A percentile compares a stretch with the other conserved stretches of the same genome.
Conservation (phyloP, 2,113 vertebrate genomes). For the Tylochromis polylepis region DNA sequence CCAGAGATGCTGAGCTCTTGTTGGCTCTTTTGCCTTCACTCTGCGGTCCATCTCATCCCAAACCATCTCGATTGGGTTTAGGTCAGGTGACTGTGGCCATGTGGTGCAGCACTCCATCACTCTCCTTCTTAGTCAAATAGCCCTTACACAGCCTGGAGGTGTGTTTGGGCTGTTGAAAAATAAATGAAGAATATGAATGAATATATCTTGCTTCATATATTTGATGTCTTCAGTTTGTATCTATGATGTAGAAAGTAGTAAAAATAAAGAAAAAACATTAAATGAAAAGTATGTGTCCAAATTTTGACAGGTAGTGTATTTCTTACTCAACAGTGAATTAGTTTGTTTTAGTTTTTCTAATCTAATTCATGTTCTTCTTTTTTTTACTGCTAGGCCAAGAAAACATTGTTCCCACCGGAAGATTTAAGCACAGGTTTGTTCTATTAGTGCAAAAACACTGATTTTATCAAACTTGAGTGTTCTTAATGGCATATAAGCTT, state of each 20-base stretch:
- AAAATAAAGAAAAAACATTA: not conserved
- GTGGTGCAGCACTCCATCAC: rapidly evolving
- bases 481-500: not conserved
- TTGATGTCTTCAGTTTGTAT: not conserved
- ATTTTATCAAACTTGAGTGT: not conserved
- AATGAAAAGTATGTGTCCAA: not conserved
- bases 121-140: not conserved
- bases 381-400: slow-evolving; percentile 18
- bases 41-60: no score
- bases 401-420: not conserved
- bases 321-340: not conserved
- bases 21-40: no score
- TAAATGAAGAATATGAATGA: no score
- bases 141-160: not conserved
- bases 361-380: not conserved
- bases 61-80: rapidly evolving
- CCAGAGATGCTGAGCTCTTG: no score
- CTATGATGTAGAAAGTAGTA: not conserved
- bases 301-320: rapidly evolving
- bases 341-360: not conserved
- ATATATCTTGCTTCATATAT: not conserved
- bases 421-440: slow-evolving; percentile 11
- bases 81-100: not conserved
- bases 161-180: not conserved
- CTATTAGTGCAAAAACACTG: not conserved